These are phyloP conservation scores for Aphodius granarius DNA, from an alignment of 2,888 invertebrate species.

Conservation along the genomic window DNA sequence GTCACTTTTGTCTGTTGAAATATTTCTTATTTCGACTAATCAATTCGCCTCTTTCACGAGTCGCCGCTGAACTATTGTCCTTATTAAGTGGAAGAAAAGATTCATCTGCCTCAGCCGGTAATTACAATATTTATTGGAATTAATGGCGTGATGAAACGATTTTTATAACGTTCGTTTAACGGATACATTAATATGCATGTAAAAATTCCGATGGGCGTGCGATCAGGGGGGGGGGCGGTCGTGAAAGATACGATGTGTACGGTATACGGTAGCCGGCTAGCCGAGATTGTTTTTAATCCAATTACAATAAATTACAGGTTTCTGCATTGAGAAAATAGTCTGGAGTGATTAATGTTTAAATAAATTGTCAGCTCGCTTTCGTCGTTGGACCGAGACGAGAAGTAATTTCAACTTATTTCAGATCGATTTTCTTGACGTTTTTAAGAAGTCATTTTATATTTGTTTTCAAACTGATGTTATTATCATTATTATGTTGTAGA, in stretches of 20 bases:
- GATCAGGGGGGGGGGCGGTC: neutral
- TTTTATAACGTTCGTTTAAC: slow-evolving; percentile 10
- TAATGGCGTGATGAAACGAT: slow-evolving; percentile 15
- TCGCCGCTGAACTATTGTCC: too few species aligned
- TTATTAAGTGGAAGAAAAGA: neutral
- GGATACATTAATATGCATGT: slow-evolving; percentile 11
- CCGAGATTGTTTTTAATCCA: slow-evolving; percentile 10
- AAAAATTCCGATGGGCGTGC: neutral
- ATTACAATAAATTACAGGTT: slow-evolving; percentile 13
- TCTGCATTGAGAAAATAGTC: slow-evolving; percentile 10
- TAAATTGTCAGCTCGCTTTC: slow-evolving; percentile 10
- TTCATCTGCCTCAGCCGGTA: neutral
- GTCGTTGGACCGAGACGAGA: neutral
- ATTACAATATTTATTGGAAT: slow-evolving; percentile 15
- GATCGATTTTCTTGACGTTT: neutral
- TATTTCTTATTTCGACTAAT: too few species aligned
- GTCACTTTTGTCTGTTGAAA: neutral
- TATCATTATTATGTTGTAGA: neutral
- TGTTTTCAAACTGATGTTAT: neutral
- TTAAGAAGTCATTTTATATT: neutral
- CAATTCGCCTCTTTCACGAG: too few species aligned
- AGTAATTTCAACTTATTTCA: neutral
- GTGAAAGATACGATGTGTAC: neutral
- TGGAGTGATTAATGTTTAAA: slow-evolving; percentile 6
- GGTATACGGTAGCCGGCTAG: slow-evolving; percentile 9